These are phyloP conservation scores for Nestor notabilis DNA, from an alignment of 2,113 vertebrate species.

Conservation along the genomic window DNA sequence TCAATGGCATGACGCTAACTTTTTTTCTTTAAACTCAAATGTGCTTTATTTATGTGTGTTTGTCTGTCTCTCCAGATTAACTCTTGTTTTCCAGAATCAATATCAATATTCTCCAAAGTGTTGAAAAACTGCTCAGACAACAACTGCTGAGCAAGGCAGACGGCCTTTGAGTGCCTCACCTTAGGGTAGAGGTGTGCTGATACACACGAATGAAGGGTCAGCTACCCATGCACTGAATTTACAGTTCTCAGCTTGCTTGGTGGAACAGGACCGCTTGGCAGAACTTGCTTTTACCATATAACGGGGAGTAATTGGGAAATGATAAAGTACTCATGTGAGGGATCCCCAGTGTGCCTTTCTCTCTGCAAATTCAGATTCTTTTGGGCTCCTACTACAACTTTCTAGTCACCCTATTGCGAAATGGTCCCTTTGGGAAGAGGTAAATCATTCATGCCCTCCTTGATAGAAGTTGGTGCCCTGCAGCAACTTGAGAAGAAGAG, in stretches of 20 bases:
- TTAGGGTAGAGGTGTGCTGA: neutral
- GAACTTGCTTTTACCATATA: neutral
- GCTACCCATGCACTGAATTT: neutral
- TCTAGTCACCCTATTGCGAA: neutral
- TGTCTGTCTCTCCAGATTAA: constrained; percentile 30
- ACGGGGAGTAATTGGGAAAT: neutral
- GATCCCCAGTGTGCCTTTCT: neutral
- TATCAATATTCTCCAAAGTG: constrained; percentile 32
- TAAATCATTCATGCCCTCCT: neutral
- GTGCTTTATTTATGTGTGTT: constrained; percentile 26
- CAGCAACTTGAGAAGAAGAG: neutral
- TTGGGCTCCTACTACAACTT: neutral
- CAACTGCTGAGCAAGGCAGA: neutral
- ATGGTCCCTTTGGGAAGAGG: neutral
- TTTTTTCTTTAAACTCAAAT: constrained; percentile 56
- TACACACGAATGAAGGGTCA: neutral
- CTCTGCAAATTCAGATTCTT: neutral
- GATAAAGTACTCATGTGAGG: neutral
- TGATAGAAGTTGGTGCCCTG: neutral
- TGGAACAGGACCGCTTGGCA: neutral
- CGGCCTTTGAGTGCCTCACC: neutral
- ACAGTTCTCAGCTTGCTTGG: neutral
- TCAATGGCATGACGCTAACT: constrained; percentile 33
- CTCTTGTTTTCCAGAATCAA: constrained; percentile 35
- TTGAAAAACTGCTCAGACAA: neutral